Evolutionary conservation across 2,888 invertebrate species (phyloP).

Genomic region (Diachrysia chrysitis): DNA sequence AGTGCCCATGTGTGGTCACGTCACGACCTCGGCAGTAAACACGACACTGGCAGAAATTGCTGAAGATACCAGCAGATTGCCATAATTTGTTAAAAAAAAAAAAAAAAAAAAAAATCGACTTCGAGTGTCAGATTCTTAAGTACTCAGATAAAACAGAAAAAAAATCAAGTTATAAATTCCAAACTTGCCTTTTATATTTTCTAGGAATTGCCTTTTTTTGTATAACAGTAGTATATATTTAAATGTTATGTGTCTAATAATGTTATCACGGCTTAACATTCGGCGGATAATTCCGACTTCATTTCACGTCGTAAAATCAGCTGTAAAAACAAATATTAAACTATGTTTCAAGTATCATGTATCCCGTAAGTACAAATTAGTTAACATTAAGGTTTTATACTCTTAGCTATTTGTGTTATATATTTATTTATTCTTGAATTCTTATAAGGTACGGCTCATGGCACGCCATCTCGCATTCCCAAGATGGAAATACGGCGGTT

Average conservation of each 20-base stretch:
- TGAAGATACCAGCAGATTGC: too few species aligned
- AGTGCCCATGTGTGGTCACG: too few species aligned
- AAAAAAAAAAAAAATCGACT: too few species aligned
- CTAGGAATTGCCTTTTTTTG: neutral
- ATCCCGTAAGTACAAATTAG: constrained; percentile 31
- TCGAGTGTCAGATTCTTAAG: neutral
- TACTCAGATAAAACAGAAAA: neutral
- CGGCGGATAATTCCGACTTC: constrained; percentile 44
- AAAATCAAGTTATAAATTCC: neutral
- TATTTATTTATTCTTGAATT: neutral
- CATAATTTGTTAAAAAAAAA: too few species aligned
- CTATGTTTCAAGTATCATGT: constrained; percentile 26
- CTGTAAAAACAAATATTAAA: constrained; percentile 38
- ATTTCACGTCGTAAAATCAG: constrained; percentile 28
- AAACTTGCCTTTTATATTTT: neutral
- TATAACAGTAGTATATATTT: constrained; percentile 4
- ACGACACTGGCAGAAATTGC: too few species aligned
- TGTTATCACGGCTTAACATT: constrained; percentile 42
- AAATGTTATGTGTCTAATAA: constrained; percentile 17
- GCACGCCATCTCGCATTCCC: constrained; percentile 33
- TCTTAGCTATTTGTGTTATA: neutral
- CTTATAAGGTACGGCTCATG: constrained; percentile 33
- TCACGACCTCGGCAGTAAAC: too few species aligned
- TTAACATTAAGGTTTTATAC: neutral
- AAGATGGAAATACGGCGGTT: constrained; percentile 46